phyloP scores from a whole-genome alignment of 1,140 invertebrate species.

The Orius insidiosus region DNA sequence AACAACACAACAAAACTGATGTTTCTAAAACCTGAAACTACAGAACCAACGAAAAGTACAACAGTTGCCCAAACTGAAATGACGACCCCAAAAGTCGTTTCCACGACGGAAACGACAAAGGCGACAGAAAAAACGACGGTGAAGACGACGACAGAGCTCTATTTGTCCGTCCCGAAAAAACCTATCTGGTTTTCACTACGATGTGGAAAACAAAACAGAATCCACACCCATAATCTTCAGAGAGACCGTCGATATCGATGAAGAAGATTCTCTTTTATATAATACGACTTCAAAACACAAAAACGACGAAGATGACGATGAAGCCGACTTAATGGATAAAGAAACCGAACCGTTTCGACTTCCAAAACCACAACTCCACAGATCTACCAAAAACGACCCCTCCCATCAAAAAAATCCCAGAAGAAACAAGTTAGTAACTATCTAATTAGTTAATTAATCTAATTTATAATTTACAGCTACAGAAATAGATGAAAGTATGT shows the following conservation, averaged over 20 bases:
- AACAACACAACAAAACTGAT: too few relatives aligned
- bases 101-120: not conserved
- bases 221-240: not conserved
- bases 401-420: not conserved
- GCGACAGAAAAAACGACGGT: not conserved
- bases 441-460: not conserved
- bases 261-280: not conserved
- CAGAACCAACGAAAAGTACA: too few relatives aligned
- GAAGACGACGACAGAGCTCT: not conserved
- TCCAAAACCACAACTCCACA: not conserved
- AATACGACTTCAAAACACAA: not conserved
- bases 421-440: not conserved
- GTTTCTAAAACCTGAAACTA: too few relatives aligned
- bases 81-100: too few relatives aligned
- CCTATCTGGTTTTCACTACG: not conserved
- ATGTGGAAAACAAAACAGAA: not conserved
- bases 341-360: not conserved
- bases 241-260: not conserved
- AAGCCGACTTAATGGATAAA: not conserved
- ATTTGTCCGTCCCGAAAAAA: not conserved
- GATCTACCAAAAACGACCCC: not conserved
- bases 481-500: not conserved
- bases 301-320: not conserved
- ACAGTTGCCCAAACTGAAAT: too few relatives aligned
- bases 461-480: not conserved